Base-by-base conservation (phyloP, 2,888 invertebrate species). In the Cyrtodaria siliqua region DNA sequence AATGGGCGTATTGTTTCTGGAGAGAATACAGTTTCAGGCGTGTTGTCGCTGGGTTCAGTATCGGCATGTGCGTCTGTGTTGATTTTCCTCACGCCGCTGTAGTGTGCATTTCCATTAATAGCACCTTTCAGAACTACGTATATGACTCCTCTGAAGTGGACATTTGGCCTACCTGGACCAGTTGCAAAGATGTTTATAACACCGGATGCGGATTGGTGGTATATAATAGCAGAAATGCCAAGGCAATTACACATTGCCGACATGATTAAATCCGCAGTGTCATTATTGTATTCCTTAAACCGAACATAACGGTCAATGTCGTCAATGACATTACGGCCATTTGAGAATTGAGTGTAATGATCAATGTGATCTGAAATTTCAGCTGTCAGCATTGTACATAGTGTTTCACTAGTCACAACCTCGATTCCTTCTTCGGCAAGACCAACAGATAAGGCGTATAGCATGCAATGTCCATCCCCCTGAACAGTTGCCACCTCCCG, bases 1-100 rank as follows among this genome's bases (percentile, higher is more conserved):
- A 69, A 64, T 29, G 75, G 75, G 23, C 70, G 70, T 26, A 70
- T 40, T 47, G 18, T 60, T 69, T 69, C 69, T 49, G 69, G 74
- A 53, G 61, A 61, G 33, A 62, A 74, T 18, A 56, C 23, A 26
- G 27, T 56, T n/a, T 47, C 26, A 38, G 66, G 33, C 18, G 50
- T 61, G 26, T 61, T 26, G 44, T 56, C 44, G 42, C 42, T 26
- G 12, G 38, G 52, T 14, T 26, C 38, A 67, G 26, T 23, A 16
- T 23, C 26, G 12, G 29, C n/a, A 40, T 61, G 49, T 56, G 23
- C 53, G 50, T 0, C 49, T 12, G 42, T 40, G n/a, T 0, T 56
- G 24, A 74, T 38, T 68, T 68, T 74, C 52, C 20, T 66, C n/a
- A 74, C 69, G 38, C 74, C 74, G 26, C 18, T 67, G 44, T 74